Conservation (phyloP, 2,797 vertebrate genomes). For the Enteromius viviparus region DNA sequence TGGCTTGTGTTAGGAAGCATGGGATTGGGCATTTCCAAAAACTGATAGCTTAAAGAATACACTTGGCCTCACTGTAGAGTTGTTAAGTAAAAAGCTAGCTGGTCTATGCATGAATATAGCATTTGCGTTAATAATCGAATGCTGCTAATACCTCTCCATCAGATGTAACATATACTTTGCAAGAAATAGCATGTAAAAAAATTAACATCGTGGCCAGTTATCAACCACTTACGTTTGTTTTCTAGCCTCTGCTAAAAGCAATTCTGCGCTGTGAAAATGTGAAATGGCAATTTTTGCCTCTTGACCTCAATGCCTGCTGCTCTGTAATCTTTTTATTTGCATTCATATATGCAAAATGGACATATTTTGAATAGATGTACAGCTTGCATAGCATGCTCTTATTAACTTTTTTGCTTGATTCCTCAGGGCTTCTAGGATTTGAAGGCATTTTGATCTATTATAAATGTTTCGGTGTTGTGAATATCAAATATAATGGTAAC, state of each 20-base stretch:
- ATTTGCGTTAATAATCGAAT: slow-evolving; percentile 9
- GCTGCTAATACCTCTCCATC: slow-evolving; percentile 31
- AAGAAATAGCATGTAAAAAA: slow-evolving; percentile 19
- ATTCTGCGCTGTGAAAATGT: slow-evolving; percentile 10
- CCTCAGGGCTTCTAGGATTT: slow-evolving; percentile 28
- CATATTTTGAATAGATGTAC: background rate
- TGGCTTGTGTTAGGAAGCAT: slow-evolving; percentile 84
- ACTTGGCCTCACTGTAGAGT: slow-evolving; percentile 46
- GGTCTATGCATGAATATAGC: slow-evolving; percentile 46
- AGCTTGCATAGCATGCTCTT: slow-evolving; percentile 31
- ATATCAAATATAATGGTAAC: background rate
- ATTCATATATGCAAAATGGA: slow-evolving; percentile 19
- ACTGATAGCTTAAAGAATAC: slow-evolving; percentile 1
- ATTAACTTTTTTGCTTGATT: slow-evolving; percentile 40
- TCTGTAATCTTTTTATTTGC: slow-evolving; percentile 7
- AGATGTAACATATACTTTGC: slow-evolving; percentile 3
- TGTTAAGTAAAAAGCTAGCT: slow-evolving; percentile 49
- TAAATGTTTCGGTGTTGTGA: background rate
- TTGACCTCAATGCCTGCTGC: slow-evolving; percentile 45
- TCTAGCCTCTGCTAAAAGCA: slow-evolving; percentile 27
- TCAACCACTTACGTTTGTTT: slow-evolving; percentile 11
- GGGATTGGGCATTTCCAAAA: slow-evolving; percentile 28
- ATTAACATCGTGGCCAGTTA: background rate
- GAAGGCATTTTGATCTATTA: slow-evolving; percentile 6
- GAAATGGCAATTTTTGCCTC: slow-evolving; percentile 28